Percentiles rank a stretch among this genome's conserved stretches.
Conservation (phyloP, 2,113 vertebrate genomes). For the Terrapene triunguis region DNA sequence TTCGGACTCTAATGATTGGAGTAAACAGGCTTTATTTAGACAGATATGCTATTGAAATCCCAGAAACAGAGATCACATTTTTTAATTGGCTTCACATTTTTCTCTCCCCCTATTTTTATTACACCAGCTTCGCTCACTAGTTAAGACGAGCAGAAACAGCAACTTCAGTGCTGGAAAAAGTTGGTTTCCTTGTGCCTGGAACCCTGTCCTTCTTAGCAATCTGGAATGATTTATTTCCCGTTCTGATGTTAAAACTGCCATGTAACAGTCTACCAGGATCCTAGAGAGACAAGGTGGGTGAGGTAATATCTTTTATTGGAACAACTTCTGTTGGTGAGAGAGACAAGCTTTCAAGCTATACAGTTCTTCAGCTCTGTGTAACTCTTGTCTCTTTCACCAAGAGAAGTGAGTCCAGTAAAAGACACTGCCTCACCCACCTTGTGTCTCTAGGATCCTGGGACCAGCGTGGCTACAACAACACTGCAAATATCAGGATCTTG, state of each 20-base stretch:
- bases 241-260: neutral
- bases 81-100: neutral
- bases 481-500: neutral
- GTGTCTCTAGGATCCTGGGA: neutral
- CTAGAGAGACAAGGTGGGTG: neutral
- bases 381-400: neutral
- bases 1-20: neutral
- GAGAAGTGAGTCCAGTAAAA: neutral
- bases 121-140: too few relatives aligned
- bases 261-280: neutral
- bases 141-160: neutral
- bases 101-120: too few relatives aligned
- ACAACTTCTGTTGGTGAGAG: neutral
- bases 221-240: neutral
- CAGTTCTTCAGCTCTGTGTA: neutral
- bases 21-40: neutral
- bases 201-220: too few relatives aligned
- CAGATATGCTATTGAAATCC: neutral
- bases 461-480: neutral
- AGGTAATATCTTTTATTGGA: neutral
- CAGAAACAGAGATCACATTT: neutral
- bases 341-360: neutral
- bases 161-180: neutral
- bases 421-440: neutral
- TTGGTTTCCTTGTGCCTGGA: neutral